A percentile compares a stretch with the other conserved stretches of the same genome.
These are phyloP conservation scores for Podarcis siculus DNA, from an alignment of 2,797 vertebrate species.

Conservation along the genomic window DNA sequence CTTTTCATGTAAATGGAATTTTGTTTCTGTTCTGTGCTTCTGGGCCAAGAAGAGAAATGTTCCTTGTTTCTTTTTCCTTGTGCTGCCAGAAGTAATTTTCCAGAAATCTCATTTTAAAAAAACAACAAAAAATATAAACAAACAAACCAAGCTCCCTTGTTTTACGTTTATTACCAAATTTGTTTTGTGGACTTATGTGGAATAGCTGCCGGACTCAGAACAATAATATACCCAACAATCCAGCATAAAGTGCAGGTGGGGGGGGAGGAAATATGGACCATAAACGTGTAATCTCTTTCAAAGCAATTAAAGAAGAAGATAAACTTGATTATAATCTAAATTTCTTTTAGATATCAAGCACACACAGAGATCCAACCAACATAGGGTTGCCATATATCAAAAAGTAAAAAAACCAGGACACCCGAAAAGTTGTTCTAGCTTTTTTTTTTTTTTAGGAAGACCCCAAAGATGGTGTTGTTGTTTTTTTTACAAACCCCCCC, in stretches of 20 bases:
- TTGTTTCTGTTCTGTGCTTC: neutral
- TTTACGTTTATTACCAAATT: constrained; percentile 10
- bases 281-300: constrained; percentile 18
- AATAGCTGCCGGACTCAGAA: neutral
- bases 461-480: no score
- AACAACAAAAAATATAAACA: neutral
- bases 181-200: neutral
- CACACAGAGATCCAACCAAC: neutral
- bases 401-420: no score
- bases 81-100: neutral
- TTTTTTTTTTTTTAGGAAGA: neutral
- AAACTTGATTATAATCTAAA: neutral
- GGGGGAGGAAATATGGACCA: neutral
- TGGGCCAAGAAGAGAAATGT: neutral
- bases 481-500: no score
- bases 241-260: neutral
- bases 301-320: neutral
- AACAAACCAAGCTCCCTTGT: neutral
- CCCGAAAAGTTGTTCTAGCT: neutral
- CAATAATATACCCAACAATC: neutral
- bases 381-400: no score
- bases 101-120: neutral
- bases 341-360: neutral
- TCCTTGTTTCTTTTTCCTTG: neutral
- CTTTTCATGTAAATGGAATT: neutral